Evolutionary conservation across 2,888 invertebrate genomes (phyloP), one percentile per base, ranked within the genome.

Genomic region (Mythimna impura): DNA sequence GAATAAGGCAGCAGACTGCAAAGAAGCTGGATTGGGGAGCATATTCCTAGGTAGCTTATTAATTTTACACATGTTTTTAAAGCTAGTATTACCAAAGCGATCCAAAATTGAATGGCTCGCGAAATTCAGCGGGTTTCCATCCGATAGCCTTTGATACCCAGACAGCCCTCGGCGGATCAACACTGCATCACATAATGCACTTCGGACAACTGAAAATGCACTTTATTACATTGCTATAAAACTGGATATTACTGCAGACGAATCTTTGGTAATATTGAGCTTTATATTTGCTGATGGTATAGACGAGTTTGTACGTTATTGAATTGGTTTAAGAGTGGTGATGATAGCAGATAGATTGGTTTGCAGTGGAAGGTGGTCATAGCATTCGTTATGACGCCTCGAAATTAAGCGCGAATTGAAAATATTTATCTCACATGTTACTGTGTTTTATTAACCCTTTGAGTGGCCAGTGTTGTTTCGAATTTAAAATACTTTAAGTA

Each of bases 111-210:
- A 83, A 83, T 72, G 60, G 76, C 58, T 73, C 75, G 69, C 76
- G 71, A 85, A 83, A 78, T 81, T 76, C 78, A 80, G 75, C 66
- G 66, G 30, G 70, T 71, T 79, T 78, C 67, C 83, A 85, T 82
- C 58, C 66, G 57, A 79, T 76, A 80, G 71, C 87, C 84, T 87
- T 86, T 86, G 84, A 86, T 78, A 72, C 64, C 67, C 73, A 80
- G 76, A 78, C 77, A 73, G 80, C 86, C 81, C 64, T 50, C 76
- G 77, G 82, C 84, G 54, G 67, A 73, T 71, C 66, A 80, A 74
- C 62, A 73, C 66, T 36, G 50, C 55, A 17, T 63, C 60, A 40
- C 25, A 58, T 58, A 70, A 66, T 64, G 54, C 60, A 66, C 12
- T 22, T 50, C n/a, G 47, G 67, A 65, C 72, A 71, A 71, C 3